phyloP scores from a whole-genome alignment of 1,140 invertebrate species.

The Ptiloglossa arizonensis region DNA sequence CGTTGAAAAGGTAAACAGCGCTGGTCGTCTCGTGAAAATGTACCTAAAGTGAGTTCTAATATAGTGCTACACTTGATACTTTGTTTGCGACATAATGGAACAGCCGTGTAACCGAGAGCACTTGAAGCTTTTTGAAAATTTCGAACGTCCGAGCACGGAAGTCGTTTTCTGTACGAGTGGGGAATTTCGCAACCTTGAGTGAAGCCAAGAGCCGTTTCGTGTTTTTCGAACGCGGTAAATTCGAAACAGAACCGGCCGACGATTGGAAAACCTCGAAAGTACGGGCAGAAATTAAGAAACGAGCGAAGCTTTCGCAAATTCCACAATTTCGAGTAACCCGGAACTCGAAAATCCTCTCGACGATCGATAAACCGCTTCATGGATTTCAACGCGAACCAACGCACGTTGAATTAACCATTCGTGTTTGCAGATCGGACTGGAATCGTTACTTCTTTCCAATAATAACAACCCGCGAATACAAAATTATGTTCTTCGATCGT shows the following conservation, averaged over 20 bases:
- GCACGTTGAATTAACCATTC: too few relatives aligned
- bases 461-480: too few relatives aligned
- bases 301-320: background rate
- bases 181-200: slow-evolving; percentile 24
- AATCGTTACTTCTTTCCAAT: too few relatives aligned
- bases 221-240: background rate
- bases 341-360: too few relatives aligned
- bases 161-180: background rate
- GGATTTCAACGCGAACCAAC: too few relatives aligned
- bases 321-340: too few relatives aligned
- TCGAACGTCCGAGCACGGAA: slow-evolving; percentile 20
- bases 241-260: background rate
- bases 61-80: slow-evolving; percentile 38
- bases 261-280: background rate
- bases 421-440: too few relatives aligned
- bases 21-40: slow-evolving; percentile 10
- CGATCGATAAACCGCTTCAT: too few relatives aligned
- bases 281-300: background rate
- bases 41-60: slow-evolving; percentile 41
- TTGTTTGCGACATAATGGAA: slow-evolving; percentile 36
- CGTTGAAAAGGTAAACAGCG: slow-evolving; percentile 40
- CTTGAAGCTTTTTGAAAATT: slow-evolving; percentile 35
- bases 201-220: background rate
- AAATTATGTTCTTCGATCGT: too few relatives aligned
- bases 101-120: slow-evolving; percentile 27